These are phyloP conservation scores for Phoenicopterus ruber DNA, from an alignment of 2,113 vertebrate genomes.

Conservation along the genomic window DNA sequence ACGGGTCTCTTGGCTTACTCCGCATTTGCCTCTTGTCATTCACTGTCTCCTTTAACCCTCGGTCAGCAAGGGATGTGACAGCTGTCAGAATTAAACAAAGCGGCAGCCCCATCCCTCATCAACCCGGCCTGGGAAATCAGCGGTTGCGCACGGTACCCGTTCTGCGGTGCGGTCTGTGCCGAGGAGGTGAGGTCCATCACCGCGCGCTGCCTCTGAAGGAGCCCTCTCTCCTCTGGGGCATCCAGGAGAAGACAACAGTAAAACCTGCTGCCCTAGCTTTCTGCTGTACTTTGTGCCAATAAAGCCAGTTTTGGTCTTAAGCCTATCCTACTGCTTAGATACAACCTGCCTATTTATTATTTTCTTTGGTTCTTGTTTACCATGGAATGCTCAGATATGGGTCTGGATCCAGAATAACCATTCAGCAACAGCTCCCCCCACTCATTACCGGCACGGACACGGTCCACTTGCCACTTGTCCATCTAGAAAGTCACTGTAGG, in stretches of 20 bases:
- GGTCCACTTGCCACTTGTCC: background rate
- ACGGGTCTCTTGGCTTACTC: background rate
- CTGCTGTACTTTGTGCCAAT: background rate
- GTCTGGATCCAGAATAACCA: background rate
- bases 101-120: background rate
- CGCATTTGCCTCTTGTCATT: background rate
- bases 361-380: background rate
- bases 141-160: rapidly evolving
- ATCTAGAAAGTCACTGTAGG: background rate
- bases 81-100: background rate
- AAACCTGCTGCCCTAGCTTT: background rate
- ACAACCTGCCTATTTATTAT: background rate
- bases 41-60: background rate
- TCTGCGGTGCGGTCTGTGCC: rapidly evolving
- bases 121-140: background rate
- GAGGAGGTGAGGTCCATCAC: rapidly evolving
- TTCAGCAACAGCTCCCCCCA: background rate
- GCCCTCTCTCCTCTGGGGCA: background rate
- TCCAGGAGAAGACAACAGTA: background rate
- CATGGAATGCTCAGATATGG: rapidly evolving
- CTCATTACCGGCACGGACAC: rapidly evolving
- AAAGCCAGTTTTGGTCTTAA: background rate
- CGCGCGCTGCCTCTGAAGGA: rapidly evolving
- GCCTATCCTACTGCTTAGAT: background rate
- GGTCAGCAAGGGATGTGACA: background rate